These are phyloP conservation scores for Zaprionus nigranus DNA, from an alignment of 1,140 invertebrate genomes.

Conservation along the genomic window DNA sequence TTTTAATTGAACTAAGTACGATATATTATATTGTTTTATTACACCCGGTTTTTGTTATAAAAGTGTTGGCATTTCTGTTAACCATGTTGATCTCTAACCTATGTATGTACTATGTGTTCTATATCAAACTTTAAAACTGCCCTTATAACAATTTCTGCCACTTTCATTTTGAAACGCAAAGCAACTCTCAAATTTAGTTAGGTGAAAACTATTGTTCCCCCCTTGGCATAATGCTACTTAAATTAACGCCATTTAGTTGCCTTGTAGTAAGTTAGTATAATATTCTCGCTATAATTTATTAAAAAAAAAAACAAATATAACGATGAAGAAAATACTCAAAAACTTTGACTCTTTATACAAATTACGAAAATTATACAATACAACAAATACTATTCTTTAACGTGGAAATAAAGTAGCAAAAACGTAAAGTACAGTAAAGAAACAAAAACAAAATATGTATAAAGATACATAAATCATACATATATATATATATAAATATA, in stretches of 20 bases:
- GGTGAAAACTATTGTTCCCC: constrained; percentile 35
- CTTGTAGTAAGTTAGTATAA: constrained; percentile 81
- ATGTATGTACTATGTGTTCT: constrained; percentile 44
- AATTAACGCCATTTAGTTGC: constrained; percentile 83
- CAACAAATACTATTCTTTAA: constrained; percentile 73
- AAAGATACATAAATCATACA: constrained; percentile 47
- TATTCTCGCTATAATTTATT: constrained; percentile 61
- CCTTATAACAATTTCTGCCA: constrained; percentile 68
- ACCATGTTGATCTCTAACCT: constrained; percentile 25
- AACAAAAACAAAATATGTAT: constrained; percentile 36
- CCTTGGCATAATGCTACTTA: constrained; percentile 54
- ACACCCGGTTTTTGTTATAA: constrained; percentile 57
- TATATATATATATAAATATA: constrained; percentile 66
- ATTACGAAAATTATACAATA: constrained; percentile 64
- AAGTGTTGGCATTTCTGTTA: constrained; percentile 43
- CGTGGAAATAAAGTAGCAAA: constrained; percentile 58
- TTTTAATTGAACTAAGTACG: constrained; percentile 30
- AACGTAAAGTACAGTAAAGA: constrained; percentile 20
- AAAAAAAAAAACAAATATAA: constrained; percentile 22
- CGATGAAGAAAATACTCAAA: constrained; percentile 29
- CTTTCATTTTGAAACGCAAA: constrained; percentile 36
- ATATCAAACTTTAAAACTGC: constrained; percentile 52
- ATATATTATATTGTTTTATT: constrained; percentile 65
- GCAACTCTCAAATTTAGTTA: constrained; percentile 49
- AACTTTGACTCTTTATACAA: constrained; percentile 52